These are phyloP conservation scores for Mythimna pallens DNA, from an alignment of 2,888 invertebrate genomes.

Conservation along the genomic window DNA sequence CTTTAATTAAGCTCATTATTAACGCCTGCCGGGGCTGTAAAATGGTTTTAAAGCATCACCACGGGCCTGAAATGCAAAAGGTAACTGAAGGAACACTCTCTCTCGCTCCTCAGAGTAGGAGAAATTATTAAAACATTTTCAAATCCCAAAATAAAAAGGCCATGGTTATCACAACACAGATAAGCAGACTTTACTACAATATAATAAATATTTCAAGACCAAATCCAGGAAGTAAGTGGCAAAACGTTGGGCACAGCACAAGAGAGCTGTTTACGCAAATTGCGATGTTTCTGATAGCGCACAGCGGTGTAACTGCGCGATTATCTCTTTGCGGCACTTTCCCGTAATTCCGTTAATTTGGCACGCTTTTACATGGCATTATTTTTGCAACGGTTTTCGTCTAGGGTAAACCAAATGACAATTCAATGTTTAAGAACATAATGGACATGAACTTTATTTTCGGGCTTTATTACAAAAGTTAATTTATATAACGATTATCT, in stretches of 20 bases:
- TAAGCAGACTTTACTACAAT: conserved; percentile 15
- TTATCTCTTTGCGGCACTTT: conserved; percentile 57
- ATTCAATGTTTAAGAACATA: background rate
- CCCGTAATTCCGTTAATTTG: conserved; percentile 55
- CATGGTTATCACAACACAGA: background rate
- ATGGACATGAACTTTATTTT: background rate
- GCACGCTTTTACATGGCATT: conserved; percentile 25
- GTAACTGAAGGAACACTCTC: too few species aligned
- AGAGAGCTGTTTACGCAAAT: conserved; percentile 60
- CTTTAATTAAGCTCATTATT: too few species aligned
- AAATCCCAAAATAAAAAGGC: too few species aligned
- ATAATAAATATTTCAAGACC: conserved; percentile 27
- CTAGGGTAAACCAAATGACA: background rate
- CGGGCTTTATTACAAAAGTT: background rate
- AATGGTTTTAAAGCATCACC: too few species aligned
- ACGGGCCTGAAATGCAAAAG: too few species aligned
- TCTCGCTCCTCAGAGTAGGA: too few species aligned
- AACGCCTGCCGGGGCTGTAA: too few species aligned
- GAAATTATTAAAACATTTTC: too few species aligned
- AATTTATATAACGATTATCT: background rate
- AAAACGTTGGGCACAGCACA: conserved; percentile 35
- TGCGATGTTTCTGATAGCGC: conserved; percentile 55
- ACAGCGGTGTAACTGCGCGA: conserved; percentile 48
- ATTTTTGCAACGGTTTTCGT: conserved; percentile 18
- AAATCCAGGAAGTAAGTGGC: conserved; percentile 23